These are phyloP conservation scores for Sipha maydis DNA, from an alignment of 2,888 invertebrate genomes.

Conservation along the genomic window DNA sequence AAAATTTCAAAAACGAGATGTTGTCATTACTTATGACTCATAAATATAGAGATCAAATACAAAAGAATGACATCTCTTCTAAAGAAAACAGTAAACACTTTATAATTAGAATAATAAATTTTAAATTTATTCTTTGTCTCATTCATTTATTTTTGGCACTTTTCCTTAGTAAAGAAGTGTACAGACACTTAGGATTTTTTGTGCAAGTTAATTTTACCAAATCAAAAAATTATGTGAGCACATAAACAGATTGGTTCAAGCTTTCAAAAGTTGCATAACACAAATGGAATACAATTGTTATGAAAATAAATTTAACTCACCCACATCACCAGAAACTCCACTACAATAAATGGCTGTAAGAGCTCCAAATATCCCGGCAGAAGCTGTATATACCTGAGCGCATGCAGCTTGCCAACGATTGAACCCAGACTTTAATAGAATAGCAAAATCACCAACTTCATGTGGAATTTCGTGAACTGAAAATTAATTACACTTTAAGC, in stretches of 20 bases:
- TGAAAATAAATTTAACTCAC: slow-evolving; percentile 69
- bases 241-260: not conserved
- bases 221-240: not conserved
- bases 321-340: slow-evolving; percentile 82
- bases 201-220: not conserved
- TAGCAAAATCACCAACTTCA: slow-evolving; percentile 99
- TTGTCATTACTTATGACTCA: too few species aligned
- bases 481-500: not conserved
- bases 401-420: slow-evolving; percentile 93
- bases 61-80: not conserved
- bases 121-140: not conserved
- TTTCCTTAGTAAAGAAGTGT: not conserved
- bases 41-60: too few species aligned
- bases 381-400: slow-evolving; percentile 91
- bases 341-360: slow-evolving; percentile 85
- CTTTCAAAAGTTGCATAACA: not conserved
- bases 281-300: not conserved
- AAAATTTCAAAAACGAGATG: too few species aligned
- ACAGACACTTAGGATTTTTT: not conserved
- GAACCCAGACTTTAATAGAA: slow-evolving; percentile 91
- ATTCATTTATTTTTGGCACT: not conserved
- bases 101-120: not conserved
- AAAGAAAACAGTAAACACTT: not conserved
- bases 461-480: slow-evolving; percentile 95
- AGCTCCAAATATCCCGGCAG: slow-evolving; percentile 89